phyloP scores from a whole-genome alignment of 2,113 vertebrate species.

The Dolichallabes microphthalmus region DNA sequence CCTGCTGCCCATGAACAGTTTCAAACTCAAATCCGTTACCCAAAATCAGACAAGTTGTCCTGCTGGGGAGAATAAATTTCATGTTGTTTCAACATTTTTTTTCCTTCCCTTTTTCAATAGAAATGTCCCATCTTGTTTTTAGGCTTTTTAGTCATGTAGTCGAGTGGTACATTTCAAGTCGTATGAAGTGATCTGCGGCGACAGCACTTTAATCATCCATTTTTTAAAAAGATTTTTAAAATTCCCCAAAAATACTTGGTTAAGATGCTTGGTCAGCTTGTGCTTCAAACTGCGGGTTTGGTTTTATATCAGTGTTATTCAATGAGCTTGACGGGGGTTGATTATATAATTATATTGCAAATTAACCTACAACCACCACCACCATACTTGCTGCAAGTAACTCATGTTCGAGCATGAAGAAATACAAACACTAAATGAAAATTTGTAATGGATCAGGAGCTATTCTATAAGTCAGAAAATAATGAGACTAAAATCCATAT shows the following conservation, averaged over 20 bases:
- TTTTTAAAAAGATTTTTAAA: neutral
- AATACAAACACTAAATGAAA: neutral
- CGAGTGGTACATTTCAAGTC: neutral
- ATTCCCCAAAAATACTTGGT: too few species aligned
- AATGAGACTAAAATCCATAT: too few species aligned
- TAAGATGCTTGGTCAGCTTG: neutral
- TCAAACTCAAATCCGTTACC: neutral
- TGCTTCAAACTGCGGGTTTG: neutral
- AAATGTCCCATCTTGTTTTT: neutral
- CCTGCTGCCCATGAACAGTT: conserved; percentile 34
- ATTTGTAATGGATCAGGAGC: neutral
- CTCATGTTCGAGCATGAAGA: too few species aligned
- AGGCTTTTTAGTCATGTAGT: neutral
- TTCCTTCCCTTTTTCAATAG: neutral
- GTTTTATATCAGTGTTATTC: too few species aligned
- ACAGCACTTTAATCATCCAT: neutral
- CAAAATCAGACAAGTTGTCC: neutral
- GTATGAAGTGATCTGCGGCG: neutral
- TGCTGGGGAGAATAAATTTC: conserved; percentile 3
- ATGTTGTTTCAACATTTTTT: neutral
- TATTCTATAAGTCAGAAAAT: neutral
- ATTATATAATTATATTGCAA: too few species aligned
- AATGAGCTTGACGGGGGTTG: too few species aligned
- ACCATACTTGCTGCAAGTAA: too few species aligned
- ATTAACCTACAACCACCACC: too few species aligned